Evolutionary conservation across 2,888 invertebrate species (phyloP), one percentile per base, ranked within the genome.

Genomic region (Sarcophaga carnaria): DNA sequence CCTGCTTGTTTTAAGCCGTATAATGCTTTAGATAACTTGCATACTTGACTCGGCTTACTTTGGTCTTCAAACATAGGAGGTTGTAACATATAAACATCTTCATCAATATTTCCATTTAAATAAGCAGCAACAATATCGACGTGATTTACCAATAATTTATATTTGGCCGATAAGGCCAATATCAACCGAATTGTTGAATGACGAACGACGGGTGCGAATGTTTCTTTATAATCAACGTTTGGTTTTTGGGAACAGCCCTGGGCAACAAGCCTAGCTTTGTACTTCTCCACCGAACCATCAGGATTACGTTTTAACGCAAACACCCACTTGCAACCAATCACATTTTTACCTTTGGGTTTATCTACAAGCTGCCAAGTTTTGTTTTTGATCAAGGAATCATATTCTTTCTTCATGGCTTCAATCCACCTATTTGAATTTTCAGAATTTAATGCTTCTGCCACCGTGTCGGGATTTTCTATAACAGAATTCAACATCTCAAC

Each of bases 311-410:
- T 89, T 11, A 85, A 69, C 4, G 80, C 37, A 67, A 86, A 88
- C 0, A 86, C 85, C 86, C 85, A 88, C 59, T 85, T 85, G 22
- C 84, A 86, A 6, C 83, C 78, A 37, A 88, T 87, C 5, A 87
- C 49, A 20, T 83, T 86, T 80, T 76, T 84, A 17, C 27, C 45
- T 1, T 11, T 25, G 6, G 86, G 88, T 60, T 70, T 80, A 25
- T 88, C 83, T 8, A 88, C 77, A 25, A 88, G 47, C 5, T 84
- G 76, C 86, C 89, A 89, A 2, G 87, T 86, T 11, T 63, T 60
- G n/a, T 88, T 86, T 27, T 49, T 25, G 25, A 25, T 25, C 25
- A 25, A 25, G 25, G 25, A 25, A 25, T 25, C 25, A 25, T 25
- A 25, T 66, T 83, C 74, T 4, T 1, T 10, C 14, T 66, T n/a